Base-by-base conservation (phyloP, 2,113 vertebrate species). In the Alethe diademata region DNA sequence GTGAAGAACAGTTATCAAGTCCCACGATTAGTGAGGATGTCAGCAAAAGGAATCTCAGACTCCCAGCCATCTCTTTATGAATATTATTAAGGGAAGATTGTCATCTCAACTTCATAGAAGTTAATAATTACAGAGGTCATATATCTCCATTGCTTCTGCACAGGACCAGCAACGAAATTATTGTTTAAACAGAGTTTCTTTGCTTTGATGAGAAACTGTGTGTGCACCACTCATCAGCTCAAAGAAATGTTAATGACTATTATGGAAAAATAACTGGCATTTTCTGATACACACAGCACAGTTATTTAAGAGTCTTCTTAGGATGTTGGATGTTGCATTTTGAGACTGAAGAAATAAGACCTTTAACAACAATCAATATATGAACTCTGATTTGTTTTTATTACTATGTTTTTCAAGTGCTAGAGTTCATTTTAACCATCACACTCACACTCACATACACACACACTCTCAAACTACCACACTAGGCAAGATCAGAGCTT, bases 401-500 rank as follows among this genome's bases (percentile, higher is more conserved):
- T 40, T 53, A 13, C 33, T 50, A 8, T 43, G 43, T 42, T 65
- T 87, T 56, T 56, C 69, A 96, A 95, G 86, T 51, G 75, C 82
- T 97, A 88, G 75, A 91, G 90, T 95, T 91, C 19, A 38, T 93
- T 97, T 97, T 95, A 94, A 93, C 95, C 94, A 97, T 96, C 96
- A 64, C 58, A 82, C 87, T 85, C 47, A 60, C 70, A 29, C 65
- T 28, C 48, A 42, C 38, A 74, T 11, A 71, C 9, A 70, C 88
- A 91, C 88, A 93, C 50, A 29, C 79, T 72, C 83, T 89, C 91
- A 61, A 83, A 96, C 95, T 95, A 97, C 97, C 97, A 97, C 97
- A 97, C 95, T 97, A 97, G 97, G 96, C 97, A 97, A 97, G 97
- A 97, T 98, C 97, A 97, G 97, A 98, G 97, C 90, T 97, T 97